Evolutionary conservation across 2,797 vertebrate species (phyloP).

Genomic region (Acipenser oxyrinchus): DNA sequence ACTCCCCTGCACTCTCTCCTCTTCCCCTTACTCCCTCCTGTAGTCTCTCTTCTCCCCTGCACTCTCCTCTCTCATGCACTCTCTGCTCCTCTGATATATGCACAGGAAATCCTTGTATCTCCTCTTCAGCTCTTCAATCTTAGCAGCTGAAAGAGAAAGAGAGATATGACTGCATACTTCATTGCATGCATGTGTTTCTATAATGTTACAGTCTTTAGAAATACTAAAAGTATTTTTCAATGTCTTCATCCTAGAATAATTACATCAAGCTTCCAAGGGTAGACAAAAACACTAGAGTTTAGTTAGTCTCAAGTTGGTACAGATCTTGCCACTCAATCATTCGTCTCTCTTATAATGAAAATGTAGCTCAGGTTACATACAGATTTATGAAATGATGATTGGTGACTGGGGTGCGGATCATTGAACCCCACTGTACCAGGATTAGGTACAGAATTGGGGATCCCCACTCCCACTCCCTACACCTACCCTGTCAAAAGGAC

Average conservation of each 20-base stretch:
- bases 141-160: conserved; percentile 38
- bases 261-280: neutral
- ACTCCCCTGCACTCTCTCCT: too few species aligned
- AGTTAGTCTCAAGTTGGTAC: neutral
- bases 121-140: conserved; percentile 42
- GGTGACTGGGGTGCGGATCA: neutral
- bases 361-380: neutral
- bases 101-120: conserved; percentile 35
- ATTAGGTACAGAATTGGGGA: neutral
- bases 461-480: too few species aligned
- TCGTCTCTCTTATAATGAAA: neutral
- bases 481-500: neutral
- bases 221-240: neutral
- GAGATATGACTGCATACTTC: neutral
- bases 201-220: neutral
- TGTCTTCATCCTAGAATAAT: neutral
- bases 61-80: too few species aligned
- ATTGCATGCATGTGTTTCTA: neutral
- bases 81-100: conserved; percentile 5
- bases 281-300: neutral
- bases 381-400: neutral
- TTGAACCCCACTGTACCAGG: too few species aligned
- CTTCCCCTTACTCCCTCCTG: too few species aligned
- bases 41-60: too few species aligned
- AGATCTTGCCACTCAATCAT: neutral